Conservation (phyloP, 2,888 invertebrate species). For the Drosophila buzzatii region DNA sequence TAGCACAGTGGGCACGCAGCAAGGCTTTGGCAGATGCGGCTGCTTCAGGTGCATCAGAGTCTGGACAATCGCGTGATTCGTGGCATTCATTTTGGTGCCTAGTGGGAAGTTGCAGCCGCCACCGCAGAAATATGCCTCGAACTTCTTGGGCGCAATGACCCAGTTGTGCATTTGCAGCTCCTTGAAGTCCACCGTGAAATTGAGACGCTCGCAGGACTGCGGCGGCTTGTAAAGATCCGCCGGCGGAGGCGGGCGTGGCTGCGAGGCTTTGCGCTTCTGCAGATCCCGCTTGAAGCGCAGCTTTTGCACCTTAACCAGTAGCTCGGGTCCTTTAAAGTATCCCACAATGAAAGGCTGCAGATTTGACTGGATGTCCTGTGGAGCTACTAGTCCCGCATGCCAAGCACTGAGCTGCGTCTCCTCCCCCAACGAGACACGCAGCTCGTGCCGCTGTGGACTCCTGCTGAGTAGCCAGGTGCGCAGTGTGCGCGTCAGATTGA, state of each 20-base stretch:
- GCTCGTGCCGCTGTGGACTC: conserved; percentile 57
- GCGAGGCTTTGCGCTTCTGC: conserved; percentile 85
- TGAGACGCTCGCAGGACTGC: conserved; percentile 93
- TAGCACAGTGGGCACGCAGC: conserved; percentile 96
- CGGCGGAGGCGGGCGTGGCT: conserved; percentile 15
- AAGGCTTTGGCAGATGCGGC: conserved; percentile 94
- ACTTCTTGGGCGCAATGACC: conserved; percentile 98
- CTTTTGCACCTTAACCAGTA: conserved; percentile 87
- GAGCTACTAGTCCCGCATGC: conserved; percentile 90
- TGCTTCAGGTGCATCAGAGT: conserved; percentile 94
- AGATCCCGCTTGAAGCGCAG: conserved; percentile 81
- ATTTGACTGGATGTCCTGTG: conserved; percentile 85
- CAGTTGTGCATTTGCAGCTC: conserved; percentile 96
- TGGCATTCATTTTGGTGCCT: conserved; percentile 96
- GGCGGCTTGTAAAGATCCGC: conserved; percentile 78
- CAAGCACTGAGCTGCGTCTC: conserved; percentile 87
- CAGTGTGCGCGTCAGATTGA: conserved; percentile 92
- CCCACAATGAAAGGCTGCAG: conserved; percentile 96
- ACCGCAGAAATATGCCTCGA: conserved; percentile 96
- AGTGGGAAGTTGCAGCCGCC: conserved; percentile 97
- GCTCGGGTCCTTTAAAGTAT: conserved; percentile 90
- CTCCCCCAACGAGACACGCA: conserved; percentile 66
- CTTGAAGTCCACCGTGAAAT: conserved; percentile 95
- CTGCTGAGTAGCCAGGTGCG: conserved; percentile 89
- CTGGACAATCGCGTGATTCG: conserved; percentile 98